Evolutionary conservation across 2,888 invertebrate species (phyloP).

Genomic region (Proisotoma minuta): DNA sequence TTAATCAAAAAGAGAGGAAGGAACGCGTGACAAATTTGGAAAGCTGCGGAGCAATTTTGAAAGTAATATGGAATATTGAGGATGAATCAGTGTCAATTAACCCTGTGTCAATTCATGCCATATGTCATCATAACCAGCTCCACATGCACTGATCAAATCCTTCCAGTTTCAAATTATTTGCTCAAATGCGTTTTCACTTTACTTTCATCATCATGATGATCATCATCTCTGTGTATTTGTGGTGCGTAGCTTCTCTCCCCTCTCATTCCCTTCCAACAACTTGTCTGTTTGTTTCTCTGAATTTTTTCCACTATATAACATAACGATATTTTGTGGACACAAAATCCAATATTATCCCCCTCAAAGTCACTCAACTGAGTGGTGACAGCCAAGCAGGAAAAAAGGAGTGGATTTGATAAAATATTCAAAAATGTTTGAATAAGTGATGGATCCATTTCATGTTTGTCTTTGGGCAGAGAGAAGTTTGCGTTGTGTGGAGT

Average conservation of each 20-base stretch:
- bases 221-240: neutral
- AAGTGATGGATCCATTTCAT: conserved; percentile 6
- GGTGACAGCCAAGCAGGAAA: neutral
- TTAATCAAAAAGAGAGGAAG: conserved; percentile 10
- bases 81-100: conserved; percentile 13
- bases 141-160: neutral
- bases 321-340: conserved; percentile 6
- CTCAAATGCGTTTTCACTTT: conserved; percentile 2
- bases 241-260: neutral
- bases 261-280: conserved; percentile 1
- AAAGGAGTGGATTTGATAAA: conserved; percentile 5
- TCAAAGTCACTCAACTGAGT: neutral
- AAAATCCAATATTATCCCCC: conserved; percentile 5
- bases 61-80: conserved; percentile 5
- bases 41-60: conserved; percentile 4
- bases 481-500: neutral
- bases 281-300: conserved; percentile 5
- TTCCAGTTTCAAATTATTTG: neutral
- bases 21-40: neutral
- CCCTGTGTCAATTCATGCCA: conserved; percentile 9
- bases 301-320: conserved; percentile 5
- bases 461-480: conserved; percentile 5
- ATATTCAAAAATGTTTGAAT: conserved; percentile 6
- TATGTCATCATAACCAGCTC: neutral
- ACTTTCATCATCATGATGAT: conserved; percentile 4